Evolutionary conservation across 2,888 invertebrate species (phyloP).

Genomic region (Ophion obscuratus): DNA sequence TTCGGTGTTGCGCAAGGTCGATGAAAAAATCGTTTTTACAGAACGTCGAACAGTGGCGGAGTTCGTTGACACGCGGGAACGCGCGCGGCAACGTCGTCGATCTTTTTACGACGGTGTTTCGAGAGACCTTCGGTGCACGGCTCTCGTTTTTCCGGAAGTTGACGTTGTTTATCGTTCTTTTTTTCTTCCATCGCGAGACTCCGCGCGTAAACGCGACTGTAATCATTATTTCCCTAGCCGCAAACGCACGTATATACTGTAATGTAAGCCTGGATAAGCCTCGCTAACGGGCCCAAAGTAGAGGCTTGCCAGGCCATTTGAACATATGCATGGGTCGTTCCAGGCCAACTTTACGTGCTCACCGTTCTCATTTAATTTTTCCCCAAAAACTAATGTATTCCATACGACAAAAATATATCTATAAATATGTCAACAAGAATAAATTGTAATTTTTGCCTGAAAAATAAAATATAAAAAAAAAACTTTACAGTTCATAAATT

Average conservation of each 20-base stretch:
- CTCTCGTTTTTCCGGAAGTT: slow-evolving; percentile 54
- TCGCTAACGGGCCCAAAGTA: slow-evolving; percentile 29
- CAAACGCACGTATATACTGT: slow-evolving; percentile 34
- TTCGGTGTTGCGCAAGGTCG: neutral
- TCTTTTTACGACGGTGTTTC: slow-evolving; percentile 43
- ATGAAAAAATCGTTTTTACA: neutral
- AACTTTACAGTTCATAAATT: too few relatives aligned
- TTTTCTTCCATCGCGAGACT: neutral
- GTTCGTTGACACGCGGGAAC: slow-evolving; percentile 46
- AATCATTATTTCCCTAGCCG: slow-evolving; percentile 43
- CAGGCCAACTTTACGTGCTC: neutral
- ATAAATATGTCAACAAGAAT: neutral
- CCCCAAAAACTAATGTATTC: neutral
- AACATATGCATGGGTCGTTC: slow-evolving; percentile 8
- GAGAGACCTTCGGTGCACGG: slow-evolving; percentile 33
- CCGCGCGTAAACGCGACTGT: slow-evolving; percentile 21
- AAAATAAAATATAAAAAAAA: too few relatives aligned
- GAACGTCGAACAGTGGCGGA: neutral
- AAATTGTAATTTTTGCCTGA: neutral
- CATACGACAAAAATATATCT: too few relatives aligned
- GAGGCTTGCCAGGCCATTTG: slow-evolving; percentile 1
- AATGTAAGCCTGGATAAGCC: slow-evolving; percentile 24
- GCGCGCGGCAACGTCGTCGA: slow-evolving; percentile 9
- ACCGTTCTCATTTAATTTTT: neutral
- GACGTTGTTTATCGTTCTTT: slow-evolving; percentile 9